phyloP scores from a whole-genome alignment of 1,140 invertebrate genomes.

The Homalodisca vitripennis region DNA sequence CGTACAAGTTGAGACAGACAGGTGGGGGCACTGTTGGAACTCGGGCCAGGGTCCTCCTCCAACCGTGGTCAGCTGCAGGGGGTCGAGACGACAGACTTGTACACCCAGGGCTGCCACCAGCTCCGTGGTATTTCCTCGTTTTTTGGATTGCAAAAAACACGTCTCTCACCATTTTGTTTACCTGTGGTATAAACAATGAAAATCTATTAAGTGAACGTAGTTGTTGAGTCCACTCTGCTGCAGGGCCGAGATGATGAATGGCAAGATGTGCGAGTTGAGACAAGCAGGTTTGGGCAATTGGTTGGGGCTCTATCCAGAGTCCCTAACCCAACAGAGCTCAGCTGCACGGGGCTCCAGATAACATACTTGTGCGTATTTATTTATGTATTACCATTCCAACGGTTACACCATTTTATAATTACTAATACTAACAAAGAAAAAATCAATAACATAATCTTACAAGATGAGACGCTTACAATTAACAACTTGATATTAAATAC shows the following conservation, averaged over 20 bases:
- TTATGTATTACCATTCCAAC: no score
- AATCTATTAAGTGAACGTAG: neutral
- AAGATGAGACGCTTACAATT: no score
- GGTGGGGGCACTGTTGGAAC: neutral
- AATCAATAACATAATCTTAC: no score
- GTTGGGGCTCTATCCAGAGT: no score
- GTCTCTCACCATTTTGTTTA: neutral
- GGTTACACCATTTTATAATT: no score
- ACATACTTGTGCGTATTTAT: no score
- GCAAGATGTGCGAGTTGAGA: neutral
- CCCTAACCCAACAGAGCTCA: no score
- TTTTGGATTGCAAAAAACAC: neutral
- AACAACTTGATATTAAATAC: no score
- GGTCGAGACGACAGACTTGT: neutral
- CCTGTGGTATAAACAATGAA: neutral
- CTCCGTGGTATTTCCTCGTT: neutral
- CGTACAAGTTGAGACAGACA: neutral
- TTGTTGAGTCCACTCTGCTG: neutral
- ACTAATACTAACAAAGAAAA: no score
- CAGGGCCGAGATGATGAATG: neutral
- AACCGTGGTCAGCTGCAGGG: neutral
- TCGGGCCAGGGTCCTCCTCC: neutral
- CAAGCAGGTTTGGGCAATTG: no score
- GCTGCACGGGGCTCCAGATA: no score
- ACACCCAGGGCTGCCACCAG: neutral